Evolutionary conservation across 2,797 vertebrate species (phyloP).

Genomic region (Martes flavigula): DNA sequence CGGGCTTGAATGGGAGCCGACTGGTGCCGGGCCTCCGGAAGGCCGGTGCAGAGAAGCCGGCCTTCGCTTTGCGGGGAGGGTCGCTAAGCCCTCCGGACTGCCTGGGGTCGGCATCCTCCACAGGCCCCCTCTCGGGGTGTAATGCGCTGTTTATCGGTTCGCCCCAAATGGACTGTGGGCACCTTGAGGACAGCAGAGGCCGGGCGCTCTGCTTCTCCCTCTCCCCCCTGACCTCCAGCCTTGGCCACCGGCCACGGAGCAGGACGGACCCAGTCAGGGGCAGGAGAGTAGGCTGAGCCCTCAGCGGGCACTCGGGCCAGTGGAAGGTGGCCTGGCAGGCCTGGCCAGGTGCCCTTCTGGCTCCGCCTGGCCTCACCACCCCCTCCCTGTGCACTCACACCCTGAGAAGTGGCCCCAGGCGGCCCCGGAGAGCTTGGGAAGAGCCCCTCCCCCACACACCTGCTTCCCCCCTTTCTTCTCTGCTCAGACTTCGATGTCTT

Average conservation of each 20-base stretch:
- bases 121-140: accelerated
- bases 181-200: not conserved
- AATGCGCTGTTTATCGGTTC: too few species aligned
- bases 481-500: not conserved
- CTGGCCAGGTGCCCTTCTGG: not conserved
- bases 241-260: not conserved
- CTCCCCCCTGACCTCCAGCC: not conserved
- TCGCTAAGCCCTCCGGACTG: not conserved
- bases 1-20: not conserved
- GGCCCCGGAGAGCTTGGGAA: not conserved
- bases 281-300: not conserved
- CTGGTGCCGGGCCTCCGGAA: not conserved
- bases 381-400: not conserved
- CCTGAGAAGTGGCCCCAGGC: not conserved
- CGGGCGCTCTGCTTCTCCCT: not conserved
- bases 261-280: not conserved
- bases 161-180: accelerated
- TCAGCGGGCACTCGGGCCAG: not conserved
- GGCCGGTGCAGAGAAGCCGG: too few species aligned
- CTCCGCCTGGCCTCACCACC: not conserved
- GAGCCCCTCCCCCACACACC: not conserved
- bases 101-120: not conserved
- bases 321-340: not conserved
- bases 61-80: not conserved
- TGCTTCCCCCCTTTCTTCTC: not conserved